These are phyloP conservation scores for Aphelocoma coerulescens DNA, from an alignment of 2,113 vertebrate species.

Conservation along the genomic window DNA sequence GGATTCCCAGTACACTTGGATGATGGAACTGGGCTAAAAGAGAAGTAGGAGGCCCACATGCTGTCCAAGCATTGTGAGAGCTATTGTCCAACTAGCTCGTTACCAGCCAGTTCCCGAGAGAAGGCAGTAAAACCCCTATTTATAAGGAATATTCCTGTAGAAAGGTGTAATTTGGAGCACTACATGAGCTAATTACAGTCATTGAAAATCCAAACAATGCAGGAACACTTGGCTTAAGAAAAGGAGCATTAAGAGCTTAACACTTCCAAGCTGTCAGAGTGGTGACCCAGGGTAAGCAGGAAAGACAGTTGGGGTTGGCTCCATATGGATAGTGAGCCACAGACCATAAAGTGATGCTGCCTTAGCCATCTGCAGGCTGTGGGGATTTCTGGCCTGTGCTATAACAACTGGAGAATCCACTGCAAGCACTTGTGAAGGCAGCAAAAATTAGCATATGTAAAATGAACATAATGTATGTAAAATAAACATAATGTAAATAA, in stretches of 20 bases:
- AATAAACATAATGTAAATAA: background rate
- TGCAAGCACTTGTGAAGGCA: background rate
- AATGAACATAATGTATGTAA: background rate
- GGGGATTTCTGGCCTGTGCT: background rate
- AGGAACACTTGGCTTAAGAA: background rate
- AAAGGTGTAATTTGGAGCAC: background rate
- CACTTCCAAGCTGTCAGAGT: background rate
- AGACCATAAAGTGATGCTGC: background rate
- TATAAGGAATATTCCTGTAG: background rate
- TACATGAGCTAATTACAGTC: background rate
- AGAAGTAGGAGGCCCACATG: background rate
- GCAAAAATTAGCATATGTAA: background rate
- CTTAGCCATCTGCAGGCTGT: background rate
- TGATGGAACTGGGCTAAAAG: background rate
- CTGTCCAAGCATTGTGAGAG: background rate
- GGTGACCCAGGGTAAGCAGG: background rate
- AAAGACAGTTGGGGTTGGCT: rapidly evolving
- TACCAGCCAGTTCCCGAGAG: background rate
- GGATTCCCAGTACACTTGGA: background rate
- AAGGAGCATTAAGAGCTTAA: background rate
- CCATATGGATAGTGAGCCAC: rapidly evolving
- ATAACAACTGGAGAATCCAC: background rate
- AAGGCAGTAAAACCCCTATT: background rate
- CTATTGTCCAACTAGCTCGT: background rate
- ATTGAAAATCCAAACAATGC: background rate